phyloP scores from a whole-genome alignment of 2,797 vertebrate species.

The Rhabdomys pumilio region DNA sequence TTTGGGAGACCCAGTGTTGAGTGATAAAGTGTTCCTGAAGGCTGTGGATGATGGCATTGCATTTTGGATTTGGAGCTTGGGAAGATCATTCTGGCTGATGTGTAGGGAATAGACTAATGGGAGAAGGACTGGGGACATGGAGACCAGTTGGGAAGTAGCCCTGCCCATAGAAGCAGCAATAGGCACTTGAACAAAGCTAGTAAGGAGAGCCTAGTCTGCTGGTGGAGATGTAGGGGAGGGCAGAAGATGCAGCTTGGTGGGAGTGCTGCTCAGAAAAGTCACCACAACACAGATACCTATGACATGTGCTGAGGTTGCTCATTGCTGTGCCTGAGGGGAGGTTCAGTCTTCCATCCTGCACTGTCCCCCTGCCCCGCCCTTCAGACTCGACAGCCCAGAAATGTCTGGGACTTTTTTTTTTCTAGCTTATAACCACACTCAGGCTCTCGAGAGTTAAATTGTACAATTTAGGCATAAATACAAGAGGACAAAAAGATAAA shows the following conservation, averaged over 20 bases:
- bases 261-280: slow-evolving; percentile 1
- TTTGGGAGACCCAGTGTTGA: not conserved
- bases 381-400: not conserved
- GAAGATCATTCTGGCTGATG: not conserved
- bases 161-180: not conserved
- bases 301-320: not conserved
- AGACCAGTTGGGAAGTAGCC: not conserved
- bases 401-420: not conserved
- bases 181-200: not conserved
- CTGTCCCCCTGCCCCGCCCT: not conserved
- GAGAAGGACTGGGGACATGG: not conserved
- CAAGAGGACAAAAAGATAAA: slow-evolving; percentile 75
- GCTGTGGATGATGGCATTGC: not conserved
- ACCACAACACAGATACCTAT: not conserved
- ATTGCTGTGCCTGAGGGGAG: not conserved
- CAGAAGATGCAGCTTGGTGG: not conserved
- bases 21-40: not conserved
- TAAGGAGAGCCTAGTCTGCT: not conserved
- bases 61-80: not conserved
- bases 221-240: not conserved
- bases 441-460: slow-evolving; percentile 51
- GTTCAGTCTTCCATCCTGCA: not conserved
- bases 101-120: not conserved
- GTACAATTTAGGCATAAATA: slow-evolving; percentile 66
- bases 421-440: not conserved